Percentiles rank a stretch among this genome's conserved stretches.
These are phyloP conservation scores for Drosophila sp. DNA, from an alignment of 1,140 invertebrate genomes.

Conservation along the genomic window DNA sequence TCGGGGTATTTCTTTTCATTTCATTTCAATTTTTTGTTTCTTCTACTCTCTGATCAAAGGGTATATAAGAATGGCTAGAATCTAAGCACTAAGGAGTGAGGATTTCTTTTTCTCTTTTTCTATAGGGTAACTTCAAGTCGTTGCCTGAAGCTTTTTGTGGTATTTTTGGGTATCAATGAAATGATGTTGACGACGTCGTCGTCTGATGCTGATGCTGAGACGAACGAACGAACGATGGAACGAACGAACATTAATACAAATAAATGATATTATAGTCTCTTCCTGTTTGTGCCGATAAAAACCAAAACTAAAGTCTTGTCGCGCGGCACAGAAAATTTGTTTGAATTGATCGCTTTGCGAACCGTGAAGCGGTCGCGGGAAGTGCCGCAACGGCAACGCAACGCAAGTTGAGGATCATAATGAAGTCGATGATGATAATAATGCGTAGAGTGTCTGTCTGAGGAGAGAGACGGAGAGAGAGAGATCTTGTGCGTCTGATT, in stretches of 20 bases:
- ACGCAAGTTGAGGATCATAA: constrained; percentile 10
- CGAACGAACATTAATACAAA: constrained; percentile 73
- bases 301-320: constrained; percentile 26
- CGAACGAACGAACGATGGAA: constrained; percentile 14
- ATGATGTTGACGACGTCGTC: constrained; percentile 32
- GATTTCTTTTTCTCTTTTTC: too few species aligned
- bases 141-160: constrained; percentile 7
- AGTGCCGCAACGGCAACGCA: too few species aligned
- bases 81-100: too few species aligned
- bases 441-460: constrained; percentile 51
- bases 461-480: constrained; percentile 41
- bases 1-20: constrained; percentile 14
- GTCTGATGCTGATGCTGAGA: constrained; percentile 13
- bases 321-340: constrained; percentile 43
- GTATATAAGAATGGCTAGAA: not conserved
- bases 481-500: constrained; percentile 75
- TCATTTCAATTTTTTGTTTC: constrained; percentile 8
- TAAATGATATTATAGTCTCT: constrained; percentile 80
- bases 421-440: constrained; percentile 68
- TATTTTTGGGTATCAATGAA: constrained; percentile 69
- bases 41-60: not conserved
- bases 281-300: constrained; percentile 75
- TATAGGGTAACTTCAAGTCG: not conserved
- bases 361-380: not conserved
- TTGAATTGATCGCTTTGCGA: constrained; percentile 39